Conservation (phyloP, 2,888 invertebrate species). For the Sphaerolaimus hirsutus region DNA sequence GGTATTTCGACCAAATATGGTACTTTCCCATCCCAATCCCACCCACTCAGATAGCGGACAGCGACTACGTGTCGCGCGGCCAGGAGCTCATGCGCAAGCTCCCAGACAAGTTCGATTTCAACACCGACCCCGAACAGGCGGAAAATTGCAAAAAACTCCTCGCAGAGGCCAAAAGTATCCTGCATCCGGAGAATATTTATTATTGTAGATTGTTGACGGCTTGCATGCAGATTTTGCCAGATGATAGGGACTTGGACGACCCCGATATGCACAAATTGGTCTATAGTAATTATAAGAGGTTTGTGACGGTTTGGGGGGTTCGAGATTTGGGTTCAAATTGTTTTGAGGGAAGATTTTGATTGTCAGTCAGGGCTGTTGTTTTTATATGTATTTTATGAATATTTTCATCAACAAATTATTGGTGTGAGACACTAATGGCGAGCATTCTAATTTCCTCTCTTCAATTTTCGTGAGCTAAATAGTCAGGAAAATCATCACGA, state of each 20-base stretch:
- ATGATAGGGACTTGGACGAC: not conserved
- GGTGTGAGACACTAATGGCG: too few species aligned
- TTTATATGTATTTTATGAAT: too few species aligned
- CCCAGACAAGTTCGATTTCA: slow-evolving; percentile 4
- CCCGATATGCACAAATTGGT: slow-evolving; percentile 15
- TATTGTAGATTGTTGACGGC: slow-evolving; percentile 14
- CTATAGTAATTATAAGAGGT: slow-evolving; percentile 18
- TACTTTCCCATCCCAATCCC: too few species aligned
- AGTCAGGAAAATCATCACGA: too few species aligned
- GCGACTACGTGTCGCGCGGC: slow-evolving; percentile 1
- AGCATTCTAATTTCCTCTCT: too few species aligned
- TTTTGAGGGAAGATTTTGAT: not conserved
- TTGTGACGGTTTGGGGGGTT: not conserved
- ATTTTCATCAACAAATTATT: too few species aligned
- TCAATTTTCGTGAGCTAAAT: too few species aligned
- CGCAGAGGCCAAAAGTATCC: slow-evolving; percentile 11
- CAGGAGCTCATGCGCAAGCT: slow-evolving; percentile 2
- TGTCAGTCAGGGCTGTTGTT: too few species aligned
- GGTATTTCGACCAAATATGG: too few species aligned
- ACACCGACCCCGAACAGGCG: slow-evolving; percentile 3
- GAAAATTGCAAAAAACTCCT: slow-evolving; percentile 10
- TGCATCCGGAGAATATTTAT: slow-evolving; percentile 20
- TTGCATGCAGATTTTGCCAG: slow-evolving; percentile 11
- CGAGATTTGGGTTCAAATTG: too few species aligned
- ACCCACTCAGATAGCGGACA: too few species aligned